These are phyloP conservation scores for Synanthedon andrenaeformis DNA, from an alignment of 2,888 invertebrate species.

Conservation along the genomic window DNA sequence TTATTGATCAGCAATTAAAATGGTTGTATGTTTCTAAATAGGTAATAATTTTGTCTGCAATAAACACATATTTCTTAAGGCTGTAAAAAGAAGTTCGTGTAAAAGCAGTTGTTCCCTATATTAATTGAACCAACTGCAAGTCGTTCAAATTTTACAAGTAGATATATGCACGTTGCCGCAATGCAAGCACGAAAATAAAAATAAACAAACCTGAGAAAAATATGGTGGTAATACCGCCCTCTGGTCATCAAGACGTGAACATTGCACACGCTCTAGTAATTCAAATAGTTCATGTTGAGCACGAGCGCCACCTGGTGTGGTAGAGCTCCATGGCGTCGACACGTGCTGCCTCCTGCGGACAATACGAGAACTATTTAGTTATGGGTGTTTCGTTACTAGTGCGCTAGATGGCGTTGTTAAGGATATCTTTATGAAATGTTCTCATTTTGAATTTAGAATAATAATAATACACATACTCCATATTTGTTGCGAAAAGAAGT, in stretches of 20 bases:
- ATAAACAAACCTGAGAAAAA: constrained; percentile 82
- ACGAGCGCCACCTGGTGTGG: constrained; percentile 64
- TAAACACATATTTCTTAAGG: no score
- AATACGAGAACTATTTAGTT: constrained; percentile 19
- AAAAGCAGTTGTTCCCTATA: no score
- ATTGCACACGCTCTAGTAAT: constrained; percentile 92
- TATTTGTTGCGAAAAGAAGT: no score
- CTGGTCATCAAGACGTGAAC: constrained; percentile 96
- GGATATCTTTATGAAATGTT: background rate
- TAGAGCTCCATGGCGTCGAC: constrained; percentile 29
- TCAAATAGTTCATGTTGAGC: constrained; percentile 88
- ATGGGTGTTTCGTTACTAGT: background rate
- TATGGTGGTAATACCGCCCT: constrained; percentile 94
- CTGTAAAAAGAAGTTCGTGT: no score
- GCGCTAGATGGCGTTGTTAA: constrained; percentile 7
- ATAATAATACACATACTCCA: background rate
- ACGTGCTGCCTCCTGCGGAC: constrained; percentile 76
- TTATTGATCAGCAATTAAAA: no score
- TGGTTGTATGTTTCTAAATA: no score
- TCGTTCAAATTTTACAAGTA: no score
- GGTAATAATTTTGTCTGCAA: no score
- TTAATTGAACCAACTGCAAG: no score
- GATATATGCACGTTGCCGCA: no score
- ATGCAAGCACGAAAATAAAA: background rate
- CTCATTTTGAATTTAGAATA: no score